Conservation (phyloP, 1,140 invertebrate species). For the Ceratoteleas bidentatus region DNA sequence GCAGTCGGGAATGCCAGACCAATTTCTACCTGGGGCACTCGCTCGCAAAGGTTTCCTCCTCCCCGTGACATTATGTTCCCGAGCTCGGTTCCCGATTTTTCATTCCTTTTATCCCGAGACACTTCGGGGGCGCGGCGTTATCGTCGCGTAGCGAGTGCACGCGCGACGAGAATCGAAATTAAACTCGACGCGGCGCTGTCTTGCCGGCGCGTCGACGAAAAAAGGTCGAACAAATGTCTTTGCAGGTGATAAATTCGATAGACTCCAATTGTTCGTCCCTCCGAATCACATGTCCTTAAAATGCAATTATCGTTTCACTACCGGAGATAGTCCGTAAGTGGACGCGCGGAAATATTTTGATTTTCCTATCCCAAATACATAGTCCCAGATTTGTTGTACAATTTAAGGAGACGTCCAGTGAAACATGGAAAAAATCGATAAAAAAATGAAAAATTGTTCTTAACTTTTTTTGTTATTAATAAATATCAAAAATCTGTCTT, state of each 20-base stretch:
- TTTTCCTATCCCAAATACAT: too few species aligned
- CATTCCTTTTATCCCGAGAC: constrained; percentile 57
- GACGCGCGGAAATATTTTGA: too few species aligned
- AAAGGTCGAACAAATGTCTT: constrained; percentile 51
- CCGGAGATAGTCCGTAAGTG: too few species aligned
- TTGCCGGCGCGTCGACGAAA: constrained; percentile 5
- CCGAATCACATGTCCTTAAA: constrained; percentile 13
- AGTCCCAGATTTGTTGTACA: too few species aligned
- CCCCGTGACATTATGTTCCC: constrained; percentile 40
- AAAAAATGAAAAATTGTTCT: too few species aligned
- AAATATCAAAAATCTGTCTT: too few species aligned
- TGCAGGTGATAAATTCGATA: constrained; percentile 47
- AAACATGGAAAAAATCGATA: too few species aligned
- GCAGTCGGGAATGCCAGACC: constrained; percentile 25
- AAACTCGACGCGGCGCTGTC: constrained; percentile 41
- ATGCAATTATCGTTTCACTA: constrained; percentile 14
- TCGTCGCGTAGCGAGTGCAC: constrained; percentile 57
- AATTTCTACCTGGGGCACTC: constrained; percentile 43
- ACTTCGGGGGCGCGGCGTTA: constrained; percentile 48
- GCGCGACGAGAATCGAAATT: constrained; percentile 66
- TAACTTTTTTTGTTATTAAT: too few species aligned
- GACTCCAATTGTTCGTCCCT: constrained; percentile 27
- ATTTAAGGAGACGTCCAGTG: too few species aligned
- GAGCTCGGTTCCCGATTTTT: constrained; percentile 40
- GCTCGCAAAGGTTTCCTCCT: constrained; percentile 47